Evolutionary conservation across 2,113 vertebrate genomes (phyloP), one percentile per base, ranked within the genome.

Genomic region (Lontra canadensis): DNA sequence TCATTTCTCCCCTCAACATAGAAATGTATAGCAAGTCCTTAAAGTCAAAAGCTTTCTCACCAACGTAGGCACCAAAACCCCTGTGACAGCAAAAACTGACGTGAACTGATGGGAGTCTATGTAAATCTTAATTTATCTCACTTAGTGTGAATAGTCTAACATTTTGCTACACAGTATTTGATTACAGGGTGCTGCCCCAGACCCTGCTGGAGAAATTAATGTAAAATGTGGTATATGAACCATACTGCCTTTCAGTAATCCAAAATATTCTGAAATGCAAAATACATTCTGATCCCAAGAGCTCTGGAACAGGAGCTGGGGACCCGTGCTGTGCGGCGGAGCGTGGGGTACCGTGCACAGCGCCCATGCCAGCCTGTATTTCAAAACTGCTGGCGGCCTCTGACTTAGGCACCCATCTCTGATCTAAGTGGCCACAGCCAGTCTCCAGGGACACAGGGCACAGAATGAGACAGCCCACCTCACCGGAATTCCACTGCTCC

Each of bases 41-140:
- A 85, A 95, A 92, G 88, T 90, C 92, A 84, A 96, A 94, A 57
- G 69, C 90, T 86, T 88, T 61, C 95, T 95, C 88, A 71, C 81
- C 79, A 10, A 10, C 29, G 26, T 21, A 90, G 61, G 73, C 0
- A 20, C 85, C 84, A 69, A 87, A 96, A 79, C 78, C 80, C 55
- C 42, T 52, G 31, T 57, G 90, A 85, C 97, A 95, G 88, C 87
- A 94, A 83, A 92, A 80, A 55, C 63, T 71, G 95, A 79, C 76
- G 23, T 4, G 63, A 94, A 85, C 87, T 80, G 94, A 81, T 47
- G n/a, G 26, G 85, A 84, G 52, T 92, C 90, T 95, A 87, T 47
- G 96, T 83, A 90, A 96, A 90, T 76, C 94, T 90, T 81, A 67
- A 95, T 89, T 94, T 47, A 42, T 83, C 96, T 97, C 94, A 94